Evolutionary conservation across 2,888 invertebrate species (phyloP).

Genomic region (Callinectes sapidus): DNA sequence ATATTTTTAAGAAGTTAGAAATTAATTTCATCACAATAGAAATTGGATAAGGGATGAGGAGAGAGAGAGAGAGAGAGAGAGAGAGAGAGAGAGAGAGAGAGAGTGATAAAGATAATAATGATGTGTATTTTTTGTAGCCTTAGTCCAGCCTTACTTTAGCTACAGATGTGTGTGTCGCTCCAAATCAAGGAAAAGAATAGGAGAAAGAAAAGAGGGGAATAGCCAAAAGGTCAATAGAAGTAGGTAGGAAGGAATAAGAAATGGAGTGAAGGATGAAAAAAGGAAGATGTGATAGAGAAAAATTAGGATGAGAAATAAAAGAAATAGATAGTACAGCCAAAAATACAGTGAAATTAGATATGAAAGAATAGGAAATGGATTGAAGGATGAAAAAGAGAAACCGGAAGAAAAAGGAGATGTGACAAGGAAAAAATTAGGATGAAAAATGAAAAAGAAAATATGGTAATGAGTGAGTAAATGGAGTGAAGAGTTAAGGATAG

Average conservation of each 20-base stretch:
- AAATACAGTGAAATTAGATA: background rate
- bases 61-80: background rate
- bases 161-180: background rate
- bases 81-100: background rate
- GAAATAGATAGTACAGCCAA: background rate
- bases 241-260: background rate
- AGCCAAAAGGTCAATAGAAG: background rate
- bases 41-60: background rate
- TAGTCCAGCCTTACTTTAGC: conserved; percentile 3
- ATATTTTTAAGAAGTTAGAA: background rate
- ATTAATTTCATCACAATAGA: background rate
- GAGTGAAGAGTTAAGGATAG: too few species aligned
- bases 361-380: background rate
- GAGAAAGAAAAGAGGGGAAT: background rate
- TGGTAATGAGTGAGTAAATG: too few species aligned
- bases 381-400: background rate
- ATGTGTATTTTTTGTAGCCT: background rate
- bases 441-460: too few species aligned
- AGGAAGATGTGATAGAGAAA: too few species aligned
- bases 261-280: background rate
- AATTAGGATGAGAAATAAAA: too few species aligned
- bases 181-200: background rate
- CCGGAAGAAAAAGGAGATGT: too few species aligned
- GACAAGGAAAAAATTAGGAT: too few species aligned
- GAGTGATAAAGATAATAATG: background rate